Conservation (phyloP, 2,113 vertebrate species). For the Helogale parvula region DNA sequence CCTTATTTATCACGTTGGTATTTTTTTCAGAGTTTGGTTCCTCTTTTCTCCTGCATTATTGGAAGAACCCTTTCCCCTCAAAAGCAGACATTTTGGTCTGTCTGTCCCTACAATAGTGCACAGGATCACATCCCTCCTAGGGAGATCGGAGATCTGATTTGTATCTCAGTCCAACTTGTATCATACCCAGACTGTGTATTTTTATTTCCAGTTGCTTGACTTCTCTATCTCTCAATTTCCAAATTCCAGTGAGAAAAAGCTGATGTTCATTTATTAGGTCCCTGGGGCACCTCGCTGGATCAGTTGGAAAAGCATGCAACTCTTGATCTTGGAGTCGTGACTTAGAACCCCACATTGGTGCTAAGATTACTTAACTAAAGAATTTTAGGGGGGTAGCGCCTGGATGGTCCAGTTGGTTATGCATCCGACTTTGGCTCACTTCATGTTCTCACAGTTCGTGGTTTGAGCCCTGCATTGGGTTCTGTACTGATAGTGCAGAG, state of each 20-base stretch:
- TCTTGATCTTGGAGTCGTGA: not conserved
- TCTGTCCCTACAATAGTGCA: accelerated
- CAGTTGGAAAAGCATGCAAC: not conserved
- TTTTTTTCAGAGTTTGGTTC: not conserved
- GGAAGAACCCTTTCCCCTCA: accelerated
- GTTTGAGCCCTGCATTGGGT: too few species aligned
- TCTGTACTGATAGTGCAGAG: too few species aligned
- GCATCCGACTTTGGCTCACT: too few species aligned
- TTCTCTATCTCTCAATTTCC: not conserved
- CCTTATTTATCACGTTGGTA: too few species aligned
- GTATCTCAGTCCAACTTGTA: not conserved
- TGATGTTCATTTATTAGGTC: not conserved
- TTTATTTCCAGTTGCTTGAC: not conserved
- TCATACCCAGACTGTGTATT: not conserved
- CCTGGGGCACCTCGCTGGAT: not conserved
- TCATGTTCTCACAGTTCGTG: too few species aligned
- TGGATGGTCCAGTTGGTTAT: too few species aligned
- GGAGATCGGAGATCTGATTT: not conserved
- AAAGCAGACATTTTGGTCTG: not conserved
- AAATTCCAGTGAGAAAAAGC: not conserved
- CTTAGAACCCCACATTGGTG: not conserved
- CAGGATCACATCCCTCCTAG: too few species aligned
- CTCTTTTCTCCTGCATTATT: accelerated
- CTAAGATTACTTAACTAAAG: not conserved
- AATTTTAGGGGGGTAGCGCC: too few species aligned